Percentiles rank a stretch among this genome's conserved stretches.
These are phyloP conservation scores for Buceros bicornis DNA, from an alignment of 2,797 vertebrate species.

Conservation along the genomic window DNA sequence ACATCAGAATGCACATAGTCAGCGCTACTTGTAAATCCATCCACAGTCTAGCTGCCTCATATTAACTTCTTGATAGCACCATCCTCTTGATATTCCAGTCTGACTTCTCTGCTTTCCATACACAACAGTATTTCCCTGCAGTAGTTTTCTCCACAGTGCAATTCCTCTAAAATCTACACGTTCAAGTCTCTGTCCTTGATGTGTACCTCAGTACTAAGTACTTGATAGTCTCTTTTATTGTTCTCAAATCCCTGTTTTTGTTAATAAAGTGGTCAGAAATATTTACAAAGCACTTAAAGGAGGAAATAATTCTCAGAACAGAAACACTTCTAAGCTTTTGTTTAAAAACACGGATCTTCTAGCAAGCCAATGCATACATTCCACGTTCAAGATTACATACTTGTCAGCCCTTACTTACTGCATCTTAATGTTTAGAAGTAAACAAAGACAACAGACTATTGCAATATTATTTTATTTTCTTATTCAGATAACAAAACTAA, in stretches of 20 bases:
- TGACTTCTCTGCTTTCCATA: background rate
- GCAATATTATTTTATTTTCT: background rate
- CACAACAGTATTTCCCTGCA: background rate
- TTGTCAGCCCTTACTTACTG: background rate
- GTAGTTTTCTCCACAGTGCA: background rate
- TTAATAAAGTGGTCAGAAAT: background rate
- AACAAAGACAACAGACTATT: background rate
- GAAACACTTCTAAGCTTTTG: background rate
- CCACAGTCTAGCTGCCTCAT: background rate
- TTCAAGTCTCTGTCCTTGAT: background rate
- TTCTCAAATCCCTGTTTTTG: background rate
- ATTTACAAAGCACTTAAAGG: background rate
- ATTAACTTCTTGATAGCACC: background rate
- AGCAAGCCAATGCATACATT: background rate
- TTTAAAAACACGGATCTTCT: background rate
- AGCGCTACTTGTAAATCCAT: background rate
- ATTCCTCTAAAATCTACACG: background rate
- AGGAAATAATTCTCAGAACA: background rate
- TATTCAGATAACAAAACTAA: background rate
- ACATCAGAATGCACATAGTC: background rate
- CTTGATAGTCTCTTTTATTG: background rate
- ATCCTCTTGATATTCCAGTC: background rate
- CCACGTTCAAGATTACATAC: background rate
- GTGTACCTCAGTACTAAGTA: background rate
- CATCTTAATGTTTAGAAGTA: background rate